Percentiles rank a stretch among this genome's conserved stretches.
phyloP scores from a whole-genome alignment of 2,888 invertebrate genomes.

The Carterocephalus palaemon region DNA sequence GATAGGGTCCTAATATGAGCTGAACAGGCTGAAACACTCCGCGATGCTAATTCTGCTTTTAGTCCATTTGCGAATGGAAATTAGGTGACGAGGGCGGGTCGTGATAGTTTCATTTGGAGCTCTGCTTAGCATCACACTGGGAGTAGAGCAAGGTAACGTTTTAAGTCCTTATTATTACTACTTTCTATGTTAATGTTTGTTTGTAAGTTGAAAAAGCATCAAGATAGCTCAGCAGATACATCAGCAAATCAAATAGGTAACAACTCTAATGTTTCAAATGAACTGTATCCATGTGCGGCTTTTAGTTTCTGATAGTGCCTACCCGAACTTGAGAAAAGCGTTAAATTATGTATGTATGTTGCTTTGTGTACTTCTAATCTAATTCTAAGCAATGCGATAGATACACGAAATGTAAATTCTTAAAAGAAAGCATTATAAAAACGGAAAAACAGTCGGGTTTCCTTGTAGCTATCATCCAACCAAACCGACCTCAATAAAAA shows the following conservation, averaged over 20 bases:
- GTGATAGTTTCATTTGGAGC: slow-evolving; percentile 44
- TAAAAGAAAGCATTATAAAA: slow-evolving; percentile 20
- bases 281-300: too few relatives aligned
- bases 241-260: too few relatives aligned
- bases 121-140: slow-evolving; percentile 25
- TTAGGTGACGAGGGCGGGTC: slow-evolving; percentile 48
- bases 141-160: slow-evolving; percentile 27
- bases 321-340: too few relatives aligned
- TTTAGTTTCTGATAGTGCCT: too few relatives aligned
- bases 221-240: too few relatives aligned
- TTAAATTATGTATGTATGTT: too few relatives aligned
- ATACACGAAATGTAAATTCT: slow-evolving; percentile 6
- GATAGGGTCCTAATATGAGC: slow-evolving; percentile 24
- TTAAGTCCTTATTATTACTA: not conserved
- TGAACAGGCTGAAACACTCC: slow-evolving; percentile 47
- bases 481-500: too few relatives aligned
- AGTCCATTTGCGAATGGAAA: slow-evolving; percentile 67
- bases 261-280: too few relatives aligned
- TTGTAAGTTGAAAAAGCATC: too few relatives aligned
- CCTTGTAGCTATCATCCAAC: slow-evolving; percentile 18
- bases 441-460: slow-evolving; percentile 14
- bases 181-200: too few relatives aligned
- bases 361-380: not conserved
- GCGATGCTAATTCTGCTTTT: slow-evolving; percentile 65
- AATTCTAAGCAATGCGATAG: slow-evolving; percentile 1